Conservation (phyloP, 2,113 vertebrate species). For the Natator depressus region DNA sequence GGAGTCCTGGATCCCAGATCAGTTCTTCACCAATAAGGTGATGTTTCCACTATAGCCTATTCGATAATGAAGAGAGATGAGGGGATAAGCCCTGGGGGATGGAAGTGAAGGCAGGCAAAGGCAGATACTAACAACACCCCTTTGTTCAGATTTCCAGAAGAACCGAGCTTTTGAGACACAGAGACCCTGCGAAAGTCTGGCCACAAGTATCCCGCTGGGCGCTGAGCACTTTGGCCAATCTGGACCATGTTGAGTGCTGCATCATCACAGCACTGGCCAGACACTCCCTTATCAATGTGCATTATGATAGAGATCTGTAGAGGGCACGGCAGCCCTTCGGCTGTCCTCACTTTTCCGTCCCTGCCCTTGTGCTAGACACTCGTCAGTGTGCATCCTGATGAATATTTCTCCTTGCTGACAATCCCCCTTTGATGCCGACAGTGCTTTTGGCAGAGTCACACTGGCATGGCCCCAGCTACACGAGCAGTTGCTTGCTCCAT, state of each 20-base stretch:
- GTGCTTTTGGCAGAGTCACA: neutral
- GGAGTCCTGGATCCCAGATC: no score
- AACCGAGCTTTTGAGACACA: neutral
- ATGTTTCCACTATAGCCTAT: no score
- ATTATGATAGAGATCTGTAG: neutral
- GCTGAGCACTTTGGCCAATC: accelerated
- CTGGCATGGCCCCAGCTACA: neutral
- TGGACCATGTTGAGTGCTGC: neutral
- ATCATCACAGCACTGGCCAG: neutral
- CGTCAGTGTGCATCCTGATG: neutral
- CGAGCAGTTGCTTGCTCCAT: neutral
- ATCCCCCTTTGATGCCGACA: neutral
- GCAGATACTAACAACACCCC: no score
- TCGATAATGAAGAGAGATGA: no score
- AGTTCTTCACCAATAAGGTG: no score
- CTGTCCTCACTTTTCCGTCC: neutral
- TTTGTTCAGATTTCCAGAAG: neutral
- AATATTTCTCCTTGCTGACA: neutral
- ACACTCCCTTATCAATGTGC: neutral
- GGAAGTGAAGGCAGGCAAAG: no score
- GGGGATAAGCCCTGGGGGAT: no score
- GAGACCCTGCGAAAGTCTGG: accelerated
- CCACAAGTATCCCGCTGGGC: neutral
- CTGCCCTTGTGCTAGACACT: neutral
- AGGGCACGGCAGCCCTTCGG: neutral